phyloP scores from a whole-genome alignment of 2,797 vertebrate species.

The Sciurus vulgaris region DNA sequence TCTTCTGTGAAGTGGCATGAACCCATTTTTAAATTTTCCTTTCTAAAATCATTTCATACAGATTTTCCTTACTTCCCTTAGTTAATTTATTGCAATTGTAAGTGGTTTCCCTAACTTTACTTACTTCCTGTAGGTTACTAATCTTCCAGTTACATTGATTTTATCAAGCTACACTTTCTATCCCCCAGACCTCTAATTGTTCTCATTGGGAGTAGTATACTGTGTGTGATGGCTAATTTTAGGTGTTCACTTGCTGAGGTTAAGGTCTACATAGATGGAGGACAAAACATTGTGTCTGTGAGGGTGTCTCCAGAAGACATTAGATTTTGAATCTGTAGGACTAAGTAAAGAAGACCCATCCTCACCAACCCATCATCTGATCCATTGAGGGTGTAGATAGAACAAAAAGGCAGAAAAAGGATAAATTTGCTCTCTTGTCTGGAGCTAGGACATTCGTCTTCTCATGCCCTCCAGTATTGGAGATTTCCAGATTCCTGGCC shows the following conservation, averaged over 20 bases:
- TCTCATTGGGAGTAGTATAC: constrained; percentile 6
- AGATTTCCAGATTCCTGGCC: neutral
- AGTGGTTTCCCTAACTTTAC: neutral
- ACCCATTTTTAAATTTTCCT: neutral
- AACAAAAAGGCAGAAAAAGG: neutral
- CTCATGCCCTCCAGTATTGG: neutral
- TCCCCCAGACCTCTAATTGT: neutral
- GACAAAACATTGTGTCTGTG: too few species aligned
- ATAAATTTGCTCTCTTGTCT: neutral
- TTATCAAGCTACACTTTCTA: neutral
- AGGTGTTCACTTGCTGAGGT: neutral
- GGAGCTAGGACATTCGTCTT: neutral
- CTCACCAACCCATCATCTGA: neutral
- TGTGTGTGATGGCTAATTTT: neutral
- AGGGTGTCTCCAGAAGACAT: neutral
- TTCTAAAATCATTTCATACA: constrained; percentile 2
- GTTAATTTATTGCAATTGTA: constrained; percentile 48
- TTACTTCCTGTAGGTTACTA: neutral
- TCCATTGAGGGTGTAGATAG: neutral
- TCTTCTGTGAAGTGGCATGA: neutral
- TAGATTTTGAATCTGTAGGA: neutral
- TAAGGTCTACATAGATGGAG: neutral
- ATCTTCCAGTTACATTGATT: neutral
- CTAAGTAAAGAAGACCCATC: neutral
- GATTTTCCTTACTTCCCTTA: constrained; percentile 9